Evolutionary conservation across 2,888 invertebrate genomes (phyloP), one percentile per base, ranked within the genome.

Genomic region (Alviniconcha strummeri): DNA sequence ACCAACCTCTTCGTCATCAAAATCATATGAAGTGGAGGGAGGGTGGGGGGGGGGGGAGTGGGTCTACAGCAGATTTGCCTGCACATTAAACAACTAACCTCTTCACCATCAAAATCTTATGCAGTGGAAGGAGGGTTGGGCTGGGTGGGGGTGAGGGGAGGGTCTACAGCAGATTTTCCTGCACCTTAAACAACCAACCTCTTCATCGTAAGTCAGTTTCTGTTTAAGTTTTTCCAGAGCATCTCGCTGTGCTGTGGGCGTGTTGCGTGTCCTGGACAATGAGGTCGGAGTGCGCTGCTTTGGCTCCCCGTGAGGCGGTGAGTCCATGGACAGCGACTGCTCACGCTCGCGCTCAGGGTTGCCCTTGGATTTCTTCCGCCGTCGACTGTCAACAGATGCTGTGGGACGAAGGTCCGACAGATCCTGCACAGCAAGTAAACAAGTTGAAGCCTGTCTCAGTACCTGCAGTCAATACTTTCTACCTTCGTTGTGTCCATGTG

Each of bases 151-250:
- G 36, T 36, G 36, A 3, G 36, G 36, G 36, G 36, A 36, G 36
- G 36, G 36, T 36, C 36, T 36, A 36, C 36, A 36, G 36, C 36
- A 36, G 36, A 36, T 36, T 36, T 36, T 0, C 36, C 36, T 36
- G 36, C 36, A 36, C 3, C 36, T 36, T 36, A 60, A 13, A 13
- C 60, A 71, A 87, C 91, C 89, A 87, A 92, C 92, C 89, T 93
- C 92, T 83, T 92, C 92, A 89, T 91, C 91, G 84, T 92, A 93
- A 17, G 91, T 91, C 88, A 92, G 88, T 60, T 91, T 91, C 81
- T 91, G 91, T 84, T 90, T 88, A 19, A 93, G 89, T 83, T 92
- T 92, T 88, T 93, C 92, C 81, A 93, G 86, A 52, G 91, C 92
- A 17, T 89, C 86, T 84, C 89, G 88, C 84, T 91, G 90, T 72